phyloP scores from a whole-genome alignment of 2,888 invertebrate species.

The Junonia oenone region DNA sequence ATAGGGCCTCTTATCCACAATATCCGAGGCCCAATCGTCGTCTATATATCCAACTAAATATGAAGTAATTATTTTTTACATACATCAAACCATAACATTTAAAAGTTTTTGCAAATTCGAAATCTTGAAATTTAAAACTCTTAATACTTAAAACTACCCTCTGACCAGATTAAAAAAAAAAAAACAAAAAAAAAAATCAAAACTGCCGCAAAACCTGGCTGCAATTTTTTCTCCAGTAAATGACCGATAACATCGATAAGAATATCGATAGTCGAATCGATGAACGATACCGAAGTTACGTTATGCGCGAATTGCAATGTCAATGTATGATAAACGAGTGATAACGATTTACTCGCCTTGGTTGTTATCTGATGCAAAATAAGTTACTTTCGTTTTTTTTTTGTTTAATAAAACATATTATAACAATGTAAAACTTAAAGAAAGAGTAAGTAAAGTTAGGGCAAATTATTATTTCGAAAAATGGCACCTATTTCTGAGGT shows the following conservation, averaged over 20 bases:
- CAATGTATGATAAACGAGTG: slow-evolving; percentile 30
- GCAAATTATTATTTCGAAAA: too few relatives aligned
- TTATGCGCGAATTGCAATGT: slow-evolving; percentile 24
- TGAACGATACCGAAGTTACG: slow-evolving; percentile 8
- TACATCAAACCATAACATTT: too few relatives aligned
- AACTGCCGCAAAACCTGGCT: too few relatives aligned
- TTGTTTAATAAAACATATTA: neutral
- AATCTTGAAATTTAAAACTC: too few relatives aligned
- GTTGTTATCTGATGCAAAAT: slow-evolving; percentile 9
- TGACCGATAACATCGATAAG: slow-evolving; percentile 17
- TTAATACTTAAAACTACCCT: too few relatives aligned
- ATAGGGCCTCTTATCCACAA: too few relatives aligned
- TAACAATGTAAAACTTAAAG: neutral
- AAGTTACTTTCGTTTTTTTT: neutral
- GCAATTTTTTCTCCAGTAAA: slow-evolving; percentile 1
- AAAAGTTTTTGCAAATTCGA: too few relatives aligned
- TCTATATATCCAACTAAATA: too few relatives aligned
- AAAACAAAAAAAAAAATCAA: neutral
- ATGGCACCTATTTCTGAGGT: too few relatives aligned
- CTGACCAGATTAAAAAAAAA: neutral
- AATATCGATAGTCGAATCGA: slow-evolving; percentile 7
- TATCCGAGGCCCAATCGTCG: too few relatives aligned
- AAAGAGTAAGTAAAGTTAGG: too few relatives aligned
- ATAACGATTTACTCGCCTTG: slow-evolving; percentile 17
- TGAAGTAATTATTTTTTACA: too few relatives aligned